These are phyloP conservation scores for Athalia circularis DNA, from an alignment of 2,888 invertebrate genomes.

Conservation along the genomic window DNA sequence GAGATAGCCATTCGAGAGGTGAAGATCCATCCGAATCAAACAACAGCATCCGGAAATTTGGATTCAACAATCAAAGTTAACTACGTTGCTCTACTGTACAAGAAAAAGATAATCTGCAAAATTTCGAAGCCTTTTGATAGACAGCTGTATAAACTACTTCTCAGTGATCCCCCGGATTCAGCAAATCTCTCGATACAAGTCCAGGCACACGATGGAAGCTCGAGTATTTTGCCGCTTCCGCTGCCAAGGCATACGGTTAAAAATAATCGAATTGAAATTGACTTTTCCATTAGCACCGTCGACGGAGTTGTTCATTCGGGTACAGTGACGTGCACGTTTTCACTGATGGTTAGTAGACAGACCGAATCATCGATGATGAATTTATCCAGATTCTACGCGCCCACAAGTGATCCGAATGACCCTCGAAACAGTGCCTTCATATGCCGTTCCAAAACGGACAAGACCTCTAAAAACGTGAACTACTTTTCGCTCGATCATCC, in stretches of 20 bases:
- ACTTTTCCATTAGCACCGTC: constrained; percentile 65
- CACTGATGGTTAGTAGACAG: constrained; percentile 54
- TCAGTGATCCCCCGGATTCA: constrained; percentile 59
- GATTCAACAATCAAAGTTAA: constrained; percentile 54
- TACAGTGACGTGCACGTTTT: constrained; percentile 63
- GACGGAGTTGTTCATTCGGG: constrained; percentile 62
- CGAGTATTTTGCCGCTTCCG: constrained; percentile 65
- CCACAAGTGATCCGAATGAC: constrained; percentile 67
- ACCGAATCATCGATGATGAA: neutral
- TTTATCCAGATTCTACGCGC: constrained; percentile 52
- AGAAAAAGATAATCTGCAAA: constrained; percentile 64
- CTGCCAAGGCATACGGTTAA: constrained; percentile 63
- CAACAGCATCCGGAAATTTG: constrained; percentile 50
- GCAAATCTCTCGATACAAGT: constrained; percentile 64
- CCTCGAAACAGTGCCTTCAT: constrained; percentile 60
- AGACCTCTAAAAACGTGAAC: constrained; percentile 50
- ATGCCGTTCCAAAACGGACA: constrained; percentile 50
- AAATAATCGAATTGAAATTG: constrained; percentile 63
- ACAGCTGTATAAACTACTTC: constrained; percentile 67
- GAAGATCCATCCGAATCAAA: constrained; percentile 54
- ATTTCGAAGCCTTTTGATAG: constrained; percentile 65
- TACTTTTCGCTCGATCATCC: constrained; percentile 65
- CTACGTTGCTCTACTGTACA: constrained; percentile 63
- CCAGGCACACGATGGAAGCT: constrained; percentile 56
- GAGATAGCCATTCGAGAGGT: constrained; percentile 68